Conservation (phyloP, 92 coral and sea anemone species). For the Bergia sp. region DNA sequence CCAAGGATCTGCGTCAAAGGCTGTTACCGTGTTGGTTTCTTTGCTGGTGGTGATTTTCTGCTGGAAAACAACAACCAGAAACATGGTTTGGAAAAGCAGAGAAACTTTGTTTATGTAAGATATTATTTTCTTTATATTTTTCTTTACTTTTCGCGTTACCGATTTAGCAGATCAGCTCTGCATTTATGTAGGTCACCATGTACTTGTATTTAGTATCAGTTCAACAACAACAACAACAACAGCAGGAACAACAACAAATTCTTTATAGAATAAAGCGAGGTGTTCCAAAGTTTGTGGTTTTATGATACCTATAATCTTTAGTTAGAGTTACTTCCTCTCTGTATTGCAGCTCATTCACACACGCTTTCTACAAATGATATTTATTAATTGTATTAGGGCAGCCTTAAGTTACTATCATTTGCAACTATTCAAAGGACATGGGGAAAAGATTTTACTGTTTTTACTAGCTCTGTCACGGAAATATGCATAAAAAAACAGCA, state of each 20-base stretch:
- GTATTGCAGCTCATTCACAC: neutral
- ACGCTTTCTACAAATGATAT: neutral
- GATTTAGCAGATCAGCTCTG: neutral
- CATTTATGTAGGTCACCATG: neutral
- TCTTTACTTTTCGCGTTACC: too few relatives aligned
- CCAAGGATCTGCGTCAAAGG: neutral
- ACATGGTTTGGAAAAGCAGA: conserved; percentile 80
- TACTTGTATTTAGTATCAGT: too few relatives aligned
- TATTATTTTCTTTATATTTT: neutral
- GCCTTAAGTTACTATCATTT: neutral
- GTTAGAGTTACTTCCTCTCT: neutral
- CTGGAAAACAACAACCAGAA: conserved; percentile 79
- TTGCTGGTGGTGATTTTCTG: conserved; percentile 62
- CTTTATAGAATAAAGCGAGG: too few relatives aligned
- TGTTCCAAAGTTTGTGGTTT: neutral
- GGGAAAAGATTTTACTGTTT: too few relatives aligned
- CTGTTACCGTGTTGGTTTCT: conserved; percentile 41
- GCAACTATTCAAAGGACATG: neutral
- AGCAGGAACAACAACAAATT: too few relatives aligned
- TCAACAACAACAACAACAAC: too few relatives aligned
- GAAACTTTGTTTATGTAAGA: conserved; percentile 79
- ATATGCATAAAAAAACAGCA: neutral
- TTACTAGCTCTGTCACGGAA: too few relatives aligned
- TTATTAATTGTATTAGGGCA: neutral
- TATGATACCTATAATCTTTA: too few relatives aligned